Conservation (phyloP, 2,113 vertebrate genomes). For the Theropithecus gelada region DNA sequence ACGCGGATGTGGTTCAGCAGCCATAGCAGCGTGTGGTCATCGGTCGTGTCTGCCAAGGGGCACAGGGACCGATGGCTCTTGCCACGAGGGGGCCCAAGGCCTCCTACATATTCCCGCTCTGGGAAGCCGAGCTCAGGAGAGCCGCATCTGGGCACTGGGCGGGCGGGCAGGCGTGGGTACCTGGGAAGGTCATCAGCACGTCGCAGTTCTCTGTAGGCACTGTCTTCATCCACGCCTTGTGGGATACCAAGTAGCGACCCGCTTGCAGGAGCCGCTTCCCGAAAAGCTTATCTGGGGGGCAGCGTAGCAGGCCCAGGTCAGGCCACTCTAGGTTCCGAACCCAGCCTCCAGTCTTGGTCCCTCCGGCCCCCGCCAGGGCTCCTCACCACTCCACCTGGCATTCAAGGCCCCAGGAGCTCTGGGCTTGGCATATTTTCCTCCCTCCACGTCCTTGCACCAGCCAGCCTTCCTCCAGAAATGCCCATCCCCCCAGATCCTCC, state of each 20-base stretch:
- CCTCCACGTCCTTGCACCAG: neutral
- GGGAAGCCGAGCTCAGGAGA: neutral
- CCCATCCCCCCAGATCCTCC: conserved; percentile 17
- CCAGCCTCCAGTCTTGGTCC: neutral
- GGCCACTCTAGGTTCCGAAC: neutral
- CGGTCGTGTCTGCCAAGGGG: conserved; percentile 89
- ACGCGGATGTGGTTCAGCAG: conserved; percentile 97
- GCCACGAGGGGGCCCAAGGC: neutral
- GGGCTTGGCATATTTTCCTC: neutral
- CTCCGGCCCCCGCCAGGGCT: neutral
- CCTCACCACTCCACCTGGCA: neutral
- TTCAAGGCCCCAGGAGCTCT: neutral
- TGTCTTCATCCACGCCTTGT: conserved; percentile 99
- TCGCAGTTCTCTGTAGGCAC: conserved; percentile 99
- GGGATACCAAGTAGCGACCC: conserved; percentile 97
- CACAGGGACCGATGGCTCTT: conserved; percentile 18
- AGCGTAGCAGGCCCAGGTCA: neutral
- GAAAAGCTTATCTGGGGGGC: conserved; percentile 93
- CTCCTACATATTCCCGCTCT: neutral
- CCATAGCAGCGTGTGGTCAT: conserved; percentile 98
- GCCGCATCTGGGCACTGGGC: neutral
- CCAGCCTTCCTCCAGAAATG: conserved; percentile 3
- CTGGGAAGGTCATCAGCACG: conserved; percentile 97
- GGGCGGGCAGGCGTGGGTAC: conserved; percentile 75
- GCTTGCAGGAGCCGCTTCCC: conserved; percentile 96